phyloP scores from a whole-genome alignment of 2,888 invertebrate genomes.

The Meiosimyza platycephala region DNA sequence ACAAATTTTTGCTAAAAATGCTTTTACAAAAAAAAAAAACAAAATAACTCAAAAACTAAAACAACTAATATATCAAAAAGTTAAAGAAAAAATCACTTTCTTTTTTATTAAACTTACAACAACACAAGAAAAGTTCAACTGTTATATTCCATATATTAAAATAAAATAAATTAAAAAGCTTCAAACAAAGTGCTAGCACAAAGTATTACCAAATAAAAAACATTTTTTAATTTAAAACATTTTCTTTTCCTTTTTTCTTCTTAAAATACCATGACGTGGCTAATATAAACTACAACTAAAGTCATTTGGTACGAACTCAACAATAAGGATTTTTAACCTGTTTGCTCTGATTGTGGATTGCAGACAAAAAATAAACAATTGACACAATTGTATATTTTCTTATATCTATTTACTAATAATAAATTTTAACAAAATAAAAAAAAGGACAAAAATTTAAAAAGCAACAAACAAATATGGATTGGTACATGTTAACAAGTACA shows the following conservation, averaged over 20 bases:
- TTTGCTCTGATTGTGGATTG: slow-evolving; percentile 36
- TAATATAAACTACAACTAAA: too few relatives aligned
- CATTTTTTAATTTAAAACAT: slow-evolving; percentile 13
- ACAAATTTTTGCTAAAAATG: slow-evolving; percentile 60
- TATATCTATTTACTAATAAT: slow-evolving; percentile 35
- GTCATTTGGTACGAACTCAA: too few relatives aligned
- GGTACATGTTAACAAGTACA: neutral
- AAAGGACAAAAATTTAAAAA: slow-evolving; percentile 3
- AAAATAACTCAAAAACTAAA: slow-evolving; percentile 42
- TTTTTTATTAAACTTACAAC: slow-evolving; percentile 41
- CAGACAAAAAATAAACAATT: slow-evolving; percentile 44
- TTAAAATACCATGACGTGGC: too few relatives aligned
- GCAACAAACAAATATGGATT: slow-evolving; percentile 23
- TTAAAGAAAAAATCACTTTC: slow-evolving; percentile 47
- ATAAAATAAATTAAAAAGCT: slow-evolving; percentile 38
- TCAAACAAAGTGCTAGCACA: slow-evolving; percentile 33
- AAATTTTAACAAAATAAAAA: slow-evolving; percentile 21
- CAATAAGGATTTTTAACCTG: slow-evolving; percentile 32
- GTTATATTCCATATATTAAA: slow-evolving; percentile 31
- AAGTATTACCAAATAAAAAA: slow-evolving; percentile 30
- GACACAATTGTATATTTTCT: slow-evolving; percentile 47
- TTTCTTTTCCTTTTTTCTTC: neutral
- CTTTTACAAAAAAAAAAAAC: slow-evolving; percentile 55
- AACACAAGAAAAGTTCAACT: slow-evolving; percentile 28
- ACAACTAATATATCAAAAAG: slow-evolving; percentile 55